Evolutionary conservation across 2,113 vertebrate genomes (phyloP).

Genomic region (Antennarius striatus): DNA sequence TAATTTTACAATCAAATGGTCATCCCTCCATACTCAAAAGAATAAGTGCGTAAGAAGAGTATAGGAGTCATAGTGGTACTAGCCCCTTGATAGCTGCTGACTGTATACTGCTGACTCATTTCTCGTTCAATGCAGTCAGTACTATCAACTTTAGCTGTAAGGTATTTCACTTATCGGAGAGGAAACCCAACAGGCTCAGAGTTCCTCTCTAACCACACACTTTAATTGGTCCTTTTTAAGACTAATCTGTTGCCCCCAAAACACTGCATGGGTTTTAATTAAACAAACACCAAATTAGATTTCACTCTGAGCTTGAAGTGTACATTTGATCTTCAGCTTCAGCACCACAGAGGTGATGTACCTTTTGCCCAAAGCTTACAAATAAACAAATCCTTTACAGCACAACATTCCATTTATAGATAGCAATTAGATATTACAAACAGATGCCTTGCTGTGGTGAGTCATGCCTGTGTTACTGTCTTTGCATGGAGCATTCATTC

Average conservation of each 20-base stretch:
- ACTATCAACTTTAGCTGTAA: constrained; percentile 57
- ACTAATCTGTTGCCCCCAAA: constrained; percentile 55
- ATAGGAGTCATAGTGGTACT: not conserved
- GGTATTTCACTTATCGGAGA: constrained; percentile 55
- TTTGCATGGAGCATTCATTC: constrained; percentile 12
- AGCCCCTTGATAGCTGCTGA: constrained; percentile 4
- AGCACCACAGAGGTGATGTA: not conserved
- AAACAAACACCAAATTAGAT: constrained; percentile 51
- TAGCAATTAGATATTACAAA: not conserved
- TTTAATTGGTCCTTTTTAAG: constrained; percentile 68
- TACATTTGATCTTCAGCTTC: constrained; percentile 38
- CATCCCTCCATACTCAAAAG: not conserved
- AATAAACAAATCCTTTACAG: not conserved
- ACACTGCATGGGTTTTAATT: constrained; percentile 59
- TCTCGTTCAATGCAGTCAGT: constrained; percentile 59
- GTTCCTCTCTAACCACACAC: constrained; percentile 52
- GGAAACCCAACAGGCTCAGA: constrained; percentile 35
- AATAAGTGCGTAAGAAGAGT: not conserved
- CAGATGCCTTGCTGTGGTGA: not conserved
- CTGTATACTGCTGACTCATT: constrained; percentile 10
- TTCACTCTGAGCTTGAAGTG: constrained; percentile 41
- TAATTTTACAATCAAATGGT: not conserved
- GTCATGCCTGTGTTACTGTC: not conserved
- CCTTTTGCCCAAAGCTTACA: constrained; percentile 1
- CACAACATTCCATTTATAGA: not conserved